These are phyloP conservation scores for Ammospiza caudacuta DNA, from an alignment of 2,113 vertebrate genomes.

Conservation along the genomic window DNA sequence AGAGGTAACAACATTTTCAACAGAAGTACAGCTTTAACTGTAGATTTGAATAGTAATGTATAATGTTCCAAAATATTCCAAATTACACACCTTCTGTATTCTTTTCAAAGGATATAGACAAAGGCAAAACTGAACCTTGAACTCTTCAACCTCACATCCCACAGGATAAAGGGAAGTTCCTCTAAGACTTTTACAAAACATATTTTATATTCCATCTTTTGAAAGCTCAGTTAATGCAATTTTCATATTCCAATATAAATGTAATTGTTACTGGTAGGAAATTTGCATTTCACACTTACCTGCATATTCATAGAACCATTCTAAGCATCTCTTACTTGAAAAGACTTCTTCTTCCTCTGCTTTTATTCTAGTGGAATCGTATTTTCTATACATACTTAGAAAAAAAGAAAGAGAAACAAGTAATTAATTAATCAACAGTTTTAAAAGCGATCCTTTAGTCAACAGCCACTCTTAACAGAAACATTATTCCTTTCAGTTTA, in stretches of 20 bases:
- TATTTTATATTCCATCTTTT: neutral
- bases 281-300: slow-evolving; percentile 75
- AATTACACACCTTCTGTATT: neutral
- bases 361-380: slow-evolving; percentile 90
- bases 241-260: neutral
- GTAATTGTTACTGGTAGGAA: neutral
- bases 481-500: neutral
- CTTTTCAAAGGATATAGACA: neutral
- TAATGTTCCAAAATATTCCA: neutral
- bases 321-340: slow-evolving; percentile 96
- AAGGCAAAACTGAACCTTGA: slow-evolving; percentile 18
- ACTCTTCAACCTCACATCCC: slow-evolving; percentile 24
- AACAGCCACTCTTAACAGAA: neutral
- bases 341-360: slow-evolving; percentile 93
- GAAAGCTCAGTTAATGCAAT: neutral
- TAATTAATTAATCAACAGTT: neutral
- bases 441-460: neutral
- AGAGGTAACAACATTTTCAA: neutral
- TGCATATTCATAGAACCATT: slow-evolving; percentile 99
- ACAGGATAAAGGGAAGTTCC: slow-evolving; percentile 27
- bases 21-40: neutral
- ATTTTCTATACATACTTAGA: slow-evolving; percentile 93
- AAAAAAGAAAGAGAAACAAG: slow-evolving; percentile 32
- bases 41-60: neutral
- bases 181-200: neutral